A percentile compares a stretch with the other conserved stretches of the same genome.
phyloP scores from a whole-genome alignment of 2,888 invertebrate genomes.

The Chalcis sispes region DNA sequence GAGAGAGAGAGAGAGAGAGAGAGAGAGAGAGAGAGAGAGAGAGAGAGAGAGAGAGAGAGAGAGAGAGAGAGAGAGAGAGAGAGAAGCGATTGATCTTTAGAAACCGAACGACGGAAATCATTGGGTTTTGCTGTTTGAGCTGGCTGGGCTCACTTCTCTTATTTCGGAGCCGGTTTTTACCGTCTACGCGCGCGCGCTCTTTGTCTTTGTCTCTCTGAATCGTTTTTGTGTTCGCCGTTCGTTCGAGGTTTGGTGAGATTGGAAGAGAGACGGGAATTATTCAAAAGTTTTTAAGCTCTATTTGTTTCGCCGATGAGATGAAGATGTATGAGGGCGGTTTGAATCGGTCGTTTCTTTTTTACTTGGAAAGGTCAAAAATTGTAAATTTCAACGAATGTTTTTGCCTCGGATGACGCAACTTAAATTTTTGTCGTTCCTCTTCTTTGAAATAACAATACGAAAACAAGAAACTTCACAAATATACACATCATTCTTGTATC shows the following conservation, averaged over 20 bases:
- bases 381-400: too few species aligned
- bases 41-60: neutral
- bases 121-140: conserved; percentile 15
- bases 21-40: too few species aligned
- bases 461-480: too few species aligned
- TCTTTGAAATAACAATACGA: too few species aligned
- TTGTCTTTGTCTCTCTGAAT: neutral
- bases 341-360: neutral
- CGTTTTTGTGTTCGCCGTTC: neutral
- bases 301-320: conserved; percentile 13
- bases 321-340: conserved; percentile 1
- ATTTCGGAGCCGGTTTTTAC: conserved; percentile 24
- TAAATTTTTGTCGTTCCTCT: too few species aligned
- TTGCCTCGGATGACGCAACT: too few species aligned
- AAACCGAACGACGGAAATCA: conserved; percentile 39
- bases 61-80: conserved; percentile 4
- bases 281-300: neutral
- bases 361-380: neutral
- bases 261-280: too few species aligned
- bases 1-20: too few species aligned
- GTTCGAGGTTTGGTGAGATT: neutral
- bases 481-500: too few species aligned
- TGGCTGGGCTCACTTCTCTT: neutral
- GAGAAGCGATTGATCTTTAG: too few species aligned
- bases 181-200: neutral